These are phyloP conservation scores for Linnaemya tessellans DNA, from an alignment of 2,888 invertebrate genomes.

Conservation along the genomic window DNA sequence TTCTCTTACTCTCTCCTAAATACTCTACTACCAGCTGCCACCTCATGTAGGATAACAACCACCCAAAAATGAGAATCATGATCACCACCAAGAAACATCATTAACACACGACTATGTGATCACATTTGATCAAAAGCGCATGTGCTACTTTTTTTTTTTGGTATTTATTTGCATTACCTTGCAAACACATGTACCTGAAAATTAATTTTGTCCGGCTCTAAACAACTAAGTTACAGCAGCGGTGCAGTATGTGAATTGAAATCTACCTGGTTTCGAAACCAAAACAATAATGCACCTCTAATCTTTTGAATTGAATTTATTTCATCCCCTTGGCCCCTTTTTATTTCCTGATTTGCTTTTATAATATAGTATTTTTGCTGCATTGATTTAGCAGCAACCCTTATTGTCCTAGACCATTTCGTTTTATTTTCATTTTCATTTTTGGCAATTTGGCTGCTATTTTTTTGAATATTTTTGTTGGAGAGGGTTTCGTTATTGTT, in stretches of 20 bases:
- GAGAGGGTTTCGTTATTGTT: constrained; percentile 37
- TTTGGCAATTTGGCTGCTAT: constrained; percentile 31
- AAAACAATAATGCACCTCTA: constrained; percentile 71
- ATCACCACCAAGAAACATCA: constrained; percentile 21
- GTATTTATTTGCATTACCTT: constrained; percentile 74
- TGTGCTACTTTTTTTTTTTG: constrained; percentile 69
- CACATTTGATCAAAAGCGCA: constrained; percentile 65
- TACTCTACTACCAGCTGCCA: constrained; percentile 58
- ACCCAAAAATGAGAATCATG: constrained; percentile 52
- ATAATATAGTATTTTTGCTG: constrained; percentile 34
- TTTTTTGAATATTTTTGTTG: constrained; percentile 38
- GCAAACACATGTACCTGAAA: constrained; percentile 67
- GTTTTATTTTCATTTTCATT: not conserved
- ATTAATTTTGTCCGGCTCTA: constrained; percentile 56
- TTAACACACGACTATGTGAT: constrained; percentile 20
- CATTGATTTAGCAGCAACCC: constrained; percentile 57
- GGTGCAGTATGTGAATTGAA: constrained; percentile 52
- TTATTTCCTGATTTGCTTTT: constrained; percentile 5
- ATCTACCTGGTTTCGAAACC: constrained; percentile 66
- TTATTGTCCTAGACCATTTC: constrained; percentile 44
- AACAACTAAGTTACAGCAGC: constrained; percentile 5
- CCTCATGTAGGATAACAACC: constrained; percentile 44
- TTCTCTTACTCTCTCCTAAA: not conserved
- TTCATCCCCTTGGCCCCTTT: constrained; percentile 70
- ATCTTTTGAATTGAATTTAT: constrained; percentile 63